Conservation (phyloP, 2,113 vertebrate genomes). For the Calyptommatus sinebrachiatus region DNA sequence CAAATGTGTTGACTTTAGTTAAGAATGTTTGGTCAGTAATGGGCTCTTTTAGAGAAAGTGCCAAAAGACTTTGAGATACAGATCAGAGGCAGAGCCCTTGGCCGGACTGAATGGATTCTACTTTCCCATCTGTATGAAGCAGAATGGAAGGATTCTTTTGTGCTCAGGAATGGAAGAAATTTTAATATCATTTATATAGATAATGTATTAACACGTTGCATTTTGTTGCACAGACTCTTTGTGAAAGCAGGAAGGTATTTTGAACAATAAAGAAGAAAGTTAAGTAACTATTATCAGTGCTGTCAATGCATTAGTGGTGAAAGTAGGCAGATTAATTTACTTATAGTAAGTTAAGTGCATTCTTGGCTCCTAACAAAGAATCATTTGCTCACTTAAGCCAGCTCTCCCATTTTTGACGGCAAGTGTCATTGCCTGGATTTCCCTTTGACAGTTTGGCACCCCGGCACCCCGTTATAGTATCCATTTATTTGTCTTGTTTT, state of each 20-base stretch:
- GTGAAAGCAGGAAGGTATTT: constrained; percentile 69
- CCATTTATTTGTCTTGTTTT: constrained; percentile 85
- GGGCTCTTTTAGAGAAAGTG: constrained; percentile 45
- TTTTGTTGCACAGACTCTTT: constrained; percentile 42
- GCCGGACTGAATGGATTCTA: constrained; percentile 47
- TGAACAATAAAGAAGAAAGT: constrained; percentile 67
- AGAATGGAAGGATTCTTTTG: constrained; percentile 39
- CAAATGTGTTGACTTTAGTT: constrained; percentile 50
- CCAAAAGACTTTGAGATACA: constrained; percentile 60
- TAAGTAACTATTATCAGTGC: constrained; percentile 70
- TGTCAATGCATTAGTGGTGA: constrained; percentile 83
- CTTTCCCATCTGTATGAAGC: constrained; percentile 41
- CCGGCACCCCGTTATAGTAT: constrained; percentile 79
- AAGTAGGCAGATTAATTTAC: constrained; percentile 91
- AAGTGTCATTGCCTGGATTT: constrained; percentile 85
- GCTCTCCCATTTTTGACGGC: constrained; percentile 90
- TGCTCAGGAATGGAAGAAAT: constrained; percentile 23
- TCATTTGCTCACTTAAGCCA: constrained; percentile 85
- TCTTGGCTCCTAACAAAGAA: constrained; percentile 88
- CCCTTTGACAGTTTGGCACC: constrained; percentile 83
- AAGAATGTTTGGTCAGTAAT: constrained; percentile 48
- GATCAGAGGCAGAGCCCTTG: constrained; percentile 48
- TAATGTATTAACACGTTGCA: constrained; percentile 3
- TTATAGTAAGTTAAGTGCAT: constrained; percentile 91
- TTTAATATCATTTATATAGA: constrained; percentile 27